Evolutionary conservation across 53 echinoderm and acorn worm genomes (phyloP), one percentile per base, ranked within the genome.

Genomic region (Holothuria scabra): DNA sequence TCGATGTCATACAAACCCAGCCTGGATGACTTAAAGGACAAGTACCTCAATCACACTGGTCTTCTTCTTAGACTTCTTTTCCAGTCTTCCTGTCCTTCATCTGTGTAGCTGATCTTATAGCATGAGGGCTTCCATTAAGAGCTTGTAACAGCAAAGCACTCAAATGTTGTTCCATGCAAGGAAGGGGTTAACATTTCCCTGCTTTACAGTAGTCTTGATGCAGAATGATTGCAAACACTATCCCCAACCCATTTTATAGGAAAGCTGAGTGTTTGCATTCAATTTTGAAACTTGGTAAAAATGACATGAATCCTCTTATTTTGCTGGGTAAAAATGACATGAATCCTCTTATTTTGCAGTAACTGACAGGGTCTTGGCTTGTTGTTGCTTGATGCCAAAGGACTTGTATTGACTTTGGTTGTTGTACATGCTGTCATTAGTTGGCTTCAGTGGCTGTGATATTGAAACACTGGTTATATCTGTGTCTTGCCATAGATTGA

Each of bases 151-250:
- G 29, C 63, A 63, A 63, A 9, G 63, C 29, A 63, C 63, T 63
- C 63, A 19, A 23, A 63, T 63, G 63, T 63, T 63, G 63, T 12
- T 63, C 63, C 63, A 63, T 29, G 29, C n/a, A n/a, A n/a, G n/a
- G n/a, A n/a, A n/a, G n/a, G n/a, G n/a, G n/a, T n/a, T n/a, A n/a
- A n/a, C n/a, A n/a, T n/a, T n/a, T n/a, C n/a, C n/a, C n/a, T n/a
- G n/a, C n/a, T n/a, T n/a, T n/a, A n/a, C n/a, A n/a, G n/a, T n/a
- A n/a, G n/a, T n/a, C n/a, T n/a, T n/a, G n/a, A 63, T 63, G 63
- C 63, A 29, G 63, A 63, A 63, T 63, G 63, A 63, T 63, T 29
- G 21, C 63, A 29, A 63, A 63, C 29, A 63, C 63, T 63, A 63
- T 26, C 25, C 63, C 10, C 63, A 63, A 63, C 63, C 63, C 63